Evolutionary conservation across 2,113 vertebrate species (phyloP).

Genomic region (Eulemur rufifrons): DNA sequence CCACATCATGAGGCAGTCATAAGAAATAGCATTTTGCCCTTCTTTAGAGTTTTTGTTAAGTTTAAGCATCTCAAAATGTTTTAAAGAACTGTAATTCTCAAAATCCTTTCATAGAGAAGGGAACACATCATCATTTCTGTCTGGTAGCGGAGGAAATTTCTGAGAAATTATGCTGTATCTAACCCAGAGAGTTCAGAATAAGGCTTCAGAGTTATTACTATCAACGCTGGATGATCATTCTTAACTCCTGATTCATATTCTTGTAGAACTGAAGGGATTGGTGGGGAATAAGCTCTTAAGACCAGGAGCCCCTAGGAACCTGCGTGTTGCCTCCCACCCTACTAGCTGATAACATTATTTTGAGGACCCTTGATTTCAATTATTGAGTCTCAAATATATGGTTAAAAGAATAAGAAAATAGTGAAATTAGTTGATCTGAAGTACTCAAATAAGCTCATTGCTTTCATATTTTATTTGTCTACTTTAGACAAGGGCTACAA

Average conservation of each 20-base stretch:
- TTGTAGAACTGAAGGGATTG: neutral
- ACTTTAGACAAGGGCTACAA: neutral
- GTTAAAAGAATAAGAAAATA: neutral
- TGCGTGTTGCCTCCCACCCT: neutral
- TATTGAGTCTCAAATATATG: neutral
- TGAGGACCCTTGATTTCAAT: neutral
- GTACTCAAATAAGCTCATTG: neutral
- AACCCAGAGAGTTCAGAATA: neutral
- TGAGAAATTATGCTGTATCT: neutral
- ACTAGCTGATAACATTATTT: neutral
- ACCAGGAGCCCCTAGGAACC: neutral
- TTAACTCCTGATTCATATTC: neutral
- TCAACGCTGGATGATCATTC: neutral
- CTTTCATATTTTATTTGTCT: neutral
- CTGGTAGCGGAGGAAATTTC: neutral
- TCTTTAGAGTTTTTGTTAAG: neutral
- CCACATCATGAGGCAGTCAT: neutral
- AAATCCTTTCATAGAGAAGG: neutral
- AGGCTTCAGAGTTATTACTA: neutral
- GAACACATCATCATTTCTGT: neutral
- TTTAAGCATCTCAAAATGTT: slow-evolving; percentile 22
- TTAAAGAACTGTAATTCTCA: slow-evolving; percentile 22
- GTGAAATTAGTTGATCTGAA: neutral
- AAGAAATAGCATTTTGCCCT: neutral
- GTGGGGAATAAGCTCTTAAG: neutral